A percentile compares a stretch with the other conserved stretches of the same genome.
Evolutionary conservation across 2,797 vertebrate genomes (phyloP).

Genomic region (Anguilla marmorata): DNA sequence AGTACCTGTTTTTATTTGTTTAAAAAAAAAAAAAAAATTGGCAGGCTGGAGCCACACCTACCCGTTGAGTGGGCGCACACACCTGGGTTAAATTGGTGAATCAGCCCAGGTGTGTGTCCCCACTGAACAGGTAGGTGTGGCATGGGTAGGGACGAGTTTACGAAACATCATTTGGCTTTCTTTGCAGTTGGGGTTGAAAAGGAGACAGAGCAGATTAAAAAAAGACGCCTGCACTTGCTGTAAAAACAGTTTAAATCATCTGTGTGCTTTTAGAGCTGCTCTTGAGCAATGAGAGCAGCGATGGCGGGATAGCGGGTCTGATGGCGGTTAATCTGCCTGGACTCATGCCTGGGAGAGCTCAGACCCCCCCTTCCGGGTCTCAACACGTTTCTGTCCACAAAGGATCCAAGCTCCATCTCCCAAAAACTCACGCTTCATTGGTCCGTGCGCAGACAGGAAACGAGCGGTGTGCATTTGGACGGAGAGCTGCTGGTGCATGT

Average conservation of each 20-base stretch:
- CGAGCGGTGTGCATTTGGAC: no score
- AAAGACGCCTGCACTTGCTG: not conserved
- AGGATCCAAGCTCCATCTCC: not conserved
- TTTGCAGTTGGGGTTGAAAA: not conserved
- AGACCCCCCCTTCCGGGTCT: not conserved
- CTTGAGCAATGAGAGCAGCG: not conserved
- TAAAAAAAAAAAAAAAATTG: no score
- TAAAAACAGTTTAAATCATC: not conserved
- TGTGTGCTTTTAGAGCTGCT: not conserved
- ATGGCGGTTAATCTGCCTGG: not conserved
- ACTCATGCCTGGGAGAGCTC: no score
- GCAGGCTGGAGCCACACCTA: no score
- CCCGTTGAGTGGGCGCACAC: no score
- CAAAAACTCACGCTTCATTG: not conserved
- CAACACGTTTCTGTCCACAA: not conserved
- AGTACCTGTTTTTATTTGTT: no score
- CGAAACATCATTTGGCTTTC: not conserved
- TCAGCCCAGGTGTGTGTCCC: no score
- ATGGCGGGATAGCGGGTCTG: no score
- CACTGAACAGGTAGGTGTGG: no score
- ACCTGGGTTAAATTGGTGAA: no score
- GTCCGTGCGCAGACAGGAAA: not conserved
- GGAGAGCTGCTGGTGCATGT: no score
- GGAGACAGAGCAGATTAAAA: not conserved
- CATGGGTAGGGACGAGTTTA: no score